Base-by-base conservation (phyloP, 1,140 invertebrate genomes). In the Bombus pascuorum region DNA sequence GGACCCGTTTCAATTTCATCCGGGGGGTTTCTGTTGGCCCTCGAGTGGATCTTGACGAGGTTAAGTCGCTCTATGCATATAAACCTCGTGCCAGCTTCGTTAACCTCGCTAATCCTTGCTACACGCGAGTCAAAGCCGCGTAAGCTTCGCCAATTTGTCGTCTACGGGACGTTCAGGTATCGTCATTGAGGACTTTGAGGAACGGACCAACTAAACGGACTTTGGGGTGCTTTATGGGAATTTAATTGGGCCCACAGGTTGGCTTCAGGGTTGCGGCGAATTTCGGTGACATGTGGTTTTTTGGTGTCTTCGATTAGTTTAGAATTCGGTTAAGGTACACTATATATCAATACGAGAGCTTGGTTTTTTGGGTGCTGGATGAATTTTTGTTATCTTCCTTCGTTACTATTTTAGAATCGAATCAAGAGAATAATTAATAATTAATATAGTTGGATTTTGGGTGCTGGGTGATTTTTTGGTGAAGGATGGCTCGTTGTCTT, bases 1-100 rank as follows among this genome's bases (percentile, higher is more conserved):
- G 91, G 93, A 86, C 91, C 91, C 91, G 94, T 95, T 95, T 94
- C 93, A 93, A 94, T 94, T 94, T 93, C 91, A 92, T 93, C 89
- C 87, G 86, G 92, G 8, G 44, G 89, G 92, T 4, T 15, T 15
- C 87, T 87, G 91, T 22, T 87, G 92, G 90, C 91, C 90, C 88
- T 93, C 91, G 91, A 95, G 93, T 94, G 93, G 91, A 93, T 94
- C 93, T 92, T 94, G 91, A 94, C 92, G 92, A 94, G 86, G 93
- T 94, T 93, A 93, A 89, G 85, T 89, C 78, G 77, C 25, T 86
- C 91, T 93, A 95, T 94, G 93, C 94, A 5, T 13, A 94, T 95
- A 92, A 92, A 77, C 88, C 87, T 87, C 83, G 74, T 85, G 84
- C 22, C 79, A 34, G 57, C 37, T 57, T 85, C 71, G 84, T 89